Base-by-base conservation (phyloP, 2,888 invertebrate species). In the Dimorphilus gyrociliatus region DNA sequence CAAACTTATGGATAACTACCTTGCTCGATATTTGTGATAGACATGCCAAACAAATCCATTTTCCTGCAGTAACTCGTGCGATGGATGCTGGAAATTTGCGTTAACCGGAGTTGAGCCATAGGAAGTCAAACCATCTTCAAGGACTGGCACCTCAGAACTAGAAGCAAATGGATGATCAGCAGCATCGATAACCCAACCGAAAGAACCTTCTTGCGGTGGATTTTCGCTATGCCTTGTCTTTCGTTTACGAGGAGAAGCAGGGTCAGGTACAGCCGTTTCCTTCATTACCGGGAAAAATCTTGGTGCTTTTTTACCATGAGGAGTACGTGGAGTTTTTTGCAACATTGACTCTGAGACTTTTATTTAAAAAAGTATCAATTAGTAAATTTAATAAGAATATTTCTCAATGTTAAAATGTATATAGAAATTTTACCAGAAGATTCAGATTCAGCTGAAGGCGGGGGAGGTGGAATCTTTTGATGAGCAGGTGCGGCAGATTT, bases 41-140 rank as follows among this genome's bases (percentile, higher is more conserved):
- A 81, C 86, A 61, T 85, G 85, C 65, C 92, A 94, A 4, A 90
- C 88, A 68, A 94, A 97, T 57, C 86, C 85, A 64, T 92, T 90
- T 63, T 92, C 88, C 42, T 85, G 76, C 25, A 97, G 74, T 44
- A 97, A 68, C 6, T 84, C 75, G 64, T 92, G 88, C 51, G 86
- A 86, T 19, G 92, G 92, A 69, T 94, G 94, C 60, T 90, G 86
- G 72, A 88, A 88, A 27, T 74, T 71, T 18, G 86, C 85, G 35
- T 81, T 74, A 56, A 78, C 77, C 1, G 85, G 82, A 34, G 75
- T 75, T 8, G 81, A 80, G 36, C 81, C 79, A 48, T 72, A 76
- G 30, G 77, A 77, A 19, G n/a, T n/a, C n/a, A n/a, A n/a, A n/a
- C n/a, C n/a, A n/a, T n/a, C n/a, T n/a, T n/a, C n/a, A n/a, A n/a